These are phyloP conservation scores for Chloroceryle aenea DNA, from an alignment of 2,113 vertebrate species.

Conservation along the genomic window DNA sequence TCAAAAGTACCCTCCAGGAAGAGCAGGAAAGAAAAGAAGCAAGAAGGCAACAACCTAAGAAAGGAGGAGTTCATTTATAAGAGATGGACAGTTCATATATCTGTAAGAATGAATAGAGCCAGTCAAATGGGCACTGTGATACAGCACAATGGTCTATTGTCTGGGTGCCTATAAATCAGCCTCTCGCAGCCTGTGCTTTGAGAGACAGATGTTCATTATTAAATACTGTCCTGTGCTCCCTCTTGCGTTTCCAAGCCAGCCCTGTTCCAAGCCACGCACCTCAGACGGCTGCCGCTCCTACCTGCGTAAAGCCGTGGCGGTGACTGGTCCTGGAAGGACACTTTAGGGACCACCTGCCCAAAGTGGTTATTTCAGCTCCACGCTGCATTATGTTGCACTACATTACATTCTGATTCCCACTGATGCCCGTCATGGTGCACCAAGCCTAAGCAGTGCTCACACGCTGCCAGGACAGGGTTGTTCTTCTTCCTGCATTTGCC, in stretches of 20 bases:
- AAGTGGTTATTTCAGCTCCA: not conserved
- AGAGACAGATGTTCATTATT: slow-evolving; percentile 45
- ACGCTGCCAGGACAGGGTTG: not conserved
- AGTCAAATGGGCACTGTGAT: not conserved
- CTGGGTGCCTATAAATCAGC: slow-evolving; percentile 4
- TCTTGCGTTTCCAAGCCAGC: not conserved
- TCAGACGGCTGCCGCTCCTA: rapidly evolving
- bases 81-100: slow-evolving; percentile 13
- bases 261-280: rapidly evolving
- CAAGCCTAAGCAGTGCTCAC: not conserved
- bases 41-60: slow-evolving; percentile 14
- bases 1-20: not conserved
- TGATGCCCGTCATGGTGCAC: not conserved
- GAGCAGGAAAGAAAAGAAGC: slow-evolving; percentile 10
- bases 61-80: slow-evolving; percentile 18
- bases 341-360: not conserved
- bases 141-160: slow-evolving; percentile 51
- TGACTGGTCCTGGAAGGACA: not conserved
- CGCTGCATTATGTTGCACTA: not conserved
- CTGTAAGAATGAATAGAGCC: slow-evolving; percentile 5
- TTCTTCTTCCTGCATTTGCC: not conserved
- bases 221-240: not conserved
- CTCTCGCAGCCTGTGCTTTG: not conserved
- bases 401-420: not conserved
- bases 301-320: not conserved